Evolutionary conservation across 2,113 vertebrate species (phyloP).

Genomic region (Diglossa brunneiventris): DNA sequence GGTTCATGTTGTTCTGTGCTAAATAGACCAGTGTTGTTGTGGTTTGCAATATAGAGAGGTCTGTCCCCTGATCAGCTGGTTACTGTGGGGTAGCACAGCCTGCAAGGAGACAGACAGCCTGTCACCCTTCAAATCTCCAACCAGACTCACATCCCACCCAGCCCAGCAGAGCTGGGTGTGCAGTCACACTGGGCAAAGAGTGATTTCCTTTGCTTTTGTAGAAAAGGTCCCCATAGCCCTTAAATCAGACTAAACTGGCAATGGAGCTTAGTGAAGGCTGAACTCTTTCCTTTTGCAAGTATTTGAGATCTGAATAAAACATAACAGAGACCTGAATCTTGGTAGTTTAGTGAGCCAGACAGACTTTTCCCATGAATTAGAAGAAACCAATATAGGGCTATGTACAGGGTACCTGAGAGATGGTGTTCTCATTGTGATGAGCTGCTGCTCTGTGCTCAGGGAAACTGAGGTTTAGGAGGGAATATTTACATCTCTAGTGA

Average conservation of each 20-base stretch:
- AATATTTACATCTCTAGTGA: background rate
- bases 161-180: background rate
- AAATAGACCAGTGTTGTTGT: background rate
- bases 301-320: slow-evolving; percentile 61
- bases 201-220: slow-evolving; percentile 12
- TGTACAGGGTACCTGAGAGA: background rate
- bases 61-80: background rate
- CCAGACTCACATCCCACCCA: background rate
- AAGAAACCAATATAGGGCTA: background rate
- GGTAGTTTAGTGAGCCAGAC: background rate
- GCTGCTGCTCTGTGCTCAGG: background rate
- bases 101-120: background rate
- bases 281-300: slow-evolving; percentile 28
- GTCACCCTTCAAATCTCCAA: background rate
- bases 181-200: background rate
- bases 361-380: background rate
- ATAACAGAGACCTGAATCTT: slow-evolving; percentile 23
- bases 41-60: background rate
- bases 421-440: background rate
- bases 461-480: background rate
- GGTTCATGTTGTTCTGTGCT: background rate
- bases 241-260: slow-evolving; percentile 46
- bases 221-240: background rate
- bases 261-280: background rate
- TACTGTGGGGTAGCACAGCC: background rate